Conservation (phyloP, 2,797 vertebrate species). For the Hydrocynus forskahlii region DNA sequence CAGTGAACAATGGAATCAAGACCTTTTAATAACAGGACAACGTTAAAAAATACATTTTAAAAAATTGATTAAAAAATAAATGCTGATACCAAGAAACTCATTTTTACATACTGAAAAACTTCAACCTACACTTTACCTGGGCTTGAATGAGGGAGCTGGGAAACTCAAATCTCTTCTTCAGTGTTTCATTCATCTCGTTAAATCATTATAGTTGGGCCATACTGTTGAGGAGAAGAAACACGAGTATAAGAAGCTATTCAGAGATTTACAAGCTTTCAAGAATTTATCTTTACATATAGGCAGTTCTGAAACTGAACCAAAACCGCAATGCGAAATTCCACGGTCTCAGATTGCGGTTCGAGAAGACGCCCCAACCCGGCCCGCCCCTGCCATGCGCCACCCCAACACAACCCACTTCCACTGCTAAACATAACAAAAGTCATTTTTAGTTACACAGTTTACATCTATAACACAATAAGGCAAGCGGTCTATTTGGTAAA, state of each 20-base stretch:
- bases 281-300: no score
- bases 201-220: conserved; percentile 31
- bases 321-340: no score
- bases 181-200: conserved; percentile 81
- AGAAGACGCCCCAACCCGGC: no score
- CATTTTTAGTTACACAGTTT: no score
- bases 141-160: conserved; percentile 87
- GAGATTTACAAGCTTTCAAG: background rate
- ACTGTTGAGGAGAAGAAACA: conserved; percentile 11
- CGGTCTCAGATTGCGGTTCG: no score
- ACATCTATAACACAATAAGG: no score
- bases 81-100: background rate
- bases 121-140: conserved; percentile 78
- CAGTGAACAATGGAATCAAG: background rate
- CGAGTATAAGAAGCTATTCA: background rate
- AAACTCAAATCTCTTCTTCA: conserved; percentile 90
- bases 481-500: no score
- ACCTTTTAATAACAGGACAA: background rate
- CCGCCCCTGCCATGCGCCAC: no score
- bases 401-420: no score
- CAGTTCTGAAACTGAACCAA: no score
- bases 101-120: background rate
- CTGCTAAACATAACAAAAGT: no score
- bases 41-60: background rate
- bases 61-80: background rate